Percentiles rank a stretch among this genome's conserved stretches.
These are phyloP conservation scores for Poecilia gillii DNA, from an alignment of 2,797 vertebrate species.

Conservation along the genomic window DNA sequence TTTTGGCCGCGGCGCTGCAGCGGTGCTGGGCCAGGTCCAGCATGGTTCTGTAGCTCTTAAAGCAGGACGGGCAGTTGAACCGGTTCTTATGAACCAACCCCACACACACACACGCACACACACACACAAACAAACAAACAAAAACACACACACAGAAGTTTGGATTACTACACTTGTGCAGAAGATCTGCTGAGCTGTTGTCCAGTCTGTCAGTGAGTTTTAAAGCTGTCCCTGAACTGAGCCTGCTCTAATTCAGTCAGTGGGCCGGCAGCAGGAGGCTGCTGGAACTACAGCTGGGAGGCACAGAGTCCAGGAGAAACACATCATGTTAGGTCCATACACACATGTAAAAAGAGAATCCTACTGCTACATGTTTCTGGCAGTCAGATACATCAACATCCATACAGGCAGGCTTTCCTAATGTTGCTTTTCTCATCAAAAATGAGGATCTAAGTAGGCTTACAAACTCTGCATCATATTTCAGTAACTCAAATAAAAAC, in stretches of 20 bases:
- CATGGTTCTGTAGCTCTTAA: slow-evolving; percentile 83
- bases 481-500: background rate
- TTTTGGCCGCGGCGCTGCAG: slow-evolving; percentile 80
- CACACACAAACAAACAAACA: slow-evolving; percentile 45
- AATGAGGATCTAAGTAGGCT: background rate
- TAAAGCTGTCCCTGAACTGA: slow-evolving; percentile 56
- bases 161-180: slow-evolving; percentile 68
- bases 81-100: slow-evolving; percentile 78
- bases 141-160: slow-evolving; percentile 35
- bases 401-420: slow-evolving; percentile 8
- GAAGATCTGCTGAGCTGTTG: slow-evolving; percentile 38
- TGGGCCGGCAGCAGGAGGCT: slow-evolving; percentile 3
- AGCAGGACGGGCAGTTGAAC: slow-evolving; percentile 81
- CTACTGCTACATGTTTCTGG: background rate
- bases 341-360: slow-evolving; percentile 10
- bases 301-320: slow-evolving; percentile 17
- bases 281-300: slow-evolving; percentile 24
- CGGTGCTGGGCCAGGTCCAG: slow-evolving; percentile 82
- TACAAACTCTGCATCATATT: background rate
- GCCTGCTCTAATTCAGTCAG: slow-evolving; percentile 53
- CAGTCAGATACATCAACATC: slow-evolving; percentile 19
- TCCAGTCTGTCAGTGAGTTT: slow-evolving; percentile 38
- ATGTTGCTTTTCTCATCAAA: too few relatives aligned
- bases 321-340: slow-evolving; percentile 18
- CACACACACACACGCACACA: slow-evolving; percentile 49